These are phyloP conservation scores for Stenotaenia linearis DNA, from an alignment of 2,888 invertebrate genomes.

Conservation along the genomic window DNA sequence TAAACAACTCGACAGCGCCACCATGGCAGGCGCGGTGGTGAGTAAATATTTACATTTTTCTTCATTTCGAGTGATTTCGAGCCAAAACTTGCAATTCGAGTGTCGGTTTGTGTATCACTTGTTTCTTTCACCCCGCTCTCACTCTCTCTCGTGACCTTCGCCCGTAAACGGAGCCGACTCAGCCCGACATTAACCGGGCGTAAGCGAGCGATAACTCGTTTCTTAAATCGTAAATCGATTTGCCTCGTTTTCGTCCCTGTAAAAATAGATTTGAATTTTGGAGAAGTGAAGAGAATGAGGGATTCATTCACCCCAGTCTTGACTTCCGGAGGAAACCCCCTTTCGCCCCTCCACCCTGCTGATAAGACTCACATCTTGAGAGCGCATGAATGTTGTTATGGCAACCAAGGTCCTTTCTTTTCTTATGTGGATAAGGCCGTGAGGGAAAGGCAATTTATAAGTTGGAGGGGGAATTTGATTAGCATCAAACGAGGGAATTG, in stretches of 20 bases:
- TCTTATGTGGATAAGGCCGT: no score
- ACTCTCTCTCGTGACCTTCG: neutral
- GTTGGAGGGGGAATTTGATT: neutral
- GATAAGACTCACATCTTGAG: neutral
- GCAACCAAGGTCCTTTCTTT: neutral
- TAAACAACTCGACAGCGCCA: neutral
- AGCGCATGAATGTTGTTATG: neutral
- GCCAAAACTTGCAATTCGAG: no score
- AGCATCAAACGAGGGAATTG: neutral
- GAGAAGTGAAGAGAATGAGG: neutral
- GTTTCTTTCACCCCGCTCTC: neutral
- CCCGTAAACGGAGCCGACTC: neutral
- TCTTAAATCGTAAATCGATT: neutral
- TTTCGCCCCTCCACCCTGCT: neutral
- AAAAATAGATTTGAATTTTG: neutral
- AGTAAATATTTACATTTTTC: neutral
- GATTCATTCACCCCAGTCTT: neutral
- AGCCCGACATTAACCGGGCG: neutral
- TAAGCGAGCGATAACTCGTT: neutral
- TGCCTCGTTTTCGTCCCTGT: neutral
- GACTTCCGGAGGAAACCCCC: neutral
- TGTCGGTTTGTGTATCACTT: no score
- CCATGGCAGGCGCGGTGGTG: neutral
- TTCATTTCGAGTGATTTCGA: no score
- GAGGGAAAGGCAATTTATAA: neutral